Conservation (phyloP, 2,797 vertebrate genomes). For the Bradypodion ventrale region DNA sequence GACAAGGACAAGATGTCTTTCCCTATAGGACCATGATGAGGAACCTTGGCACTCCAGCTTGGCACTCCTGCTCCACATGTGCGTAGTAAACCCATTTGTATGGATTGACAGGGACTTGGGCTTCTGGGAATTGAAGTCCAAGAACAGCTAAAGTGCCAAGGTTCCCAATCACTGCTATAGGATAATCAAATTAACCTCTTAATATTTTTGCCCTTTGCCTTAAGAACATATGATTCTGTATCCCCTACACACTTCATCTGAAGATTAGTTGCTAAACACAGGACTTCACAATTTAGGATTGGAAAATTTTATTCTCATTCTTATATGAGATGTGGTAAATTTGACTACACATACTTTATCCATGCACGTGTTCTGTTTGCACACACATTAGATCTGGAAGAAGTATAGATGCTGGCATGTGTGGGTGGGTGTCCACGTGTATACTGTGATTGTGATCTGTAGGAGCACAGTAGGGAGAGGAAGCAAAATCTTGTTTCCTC, state of each 20-base stretch:
- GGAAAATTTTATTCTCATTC: slow-evolving; percentile 26
- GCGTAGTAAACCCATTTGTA: too few relatives aligned
- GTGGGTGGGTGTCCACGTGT: too few relatives aligned
- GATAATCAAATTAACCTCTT: not conserved
- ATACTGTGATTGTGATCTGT: not conserved
- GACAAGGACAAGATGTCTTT: not conserved
- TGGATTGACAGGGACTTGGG: too few relatives aligned
- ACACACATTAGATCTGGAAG: too few relatives aligned
- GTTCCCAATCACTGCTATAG: too few relatives aligned
- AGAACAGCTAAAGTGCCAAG: too few relatives aligned
- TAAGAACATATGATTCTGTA: not conserved
- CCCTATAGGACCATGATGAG: too few relatives aligned
- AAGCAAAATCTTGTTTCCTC: not conserved
- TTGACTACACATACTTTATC: not conserved
- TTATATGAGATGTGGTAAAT: not conserved
- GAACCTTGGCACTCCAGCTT: too few relatives aligned
- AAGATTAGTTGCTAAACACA: not conserved
- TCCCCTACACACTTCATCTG: not conserved
- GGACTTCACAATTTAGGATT: not conserved
- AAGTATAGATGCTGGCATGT: too few relatives aligned
- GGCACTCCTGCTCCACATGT: too few relatives aligned
- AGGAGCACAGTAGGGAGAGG: not conserved
- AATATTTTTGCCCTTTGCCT: not conserved
- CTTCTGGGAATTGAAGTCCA: too few relatives aligned
- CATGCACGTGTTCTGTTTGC: not conserved